These are phyloP conservation scores for Manduca sexta DNA, from an alignment of 1,140 invertebrate species.

Conservation along the genomic window DNA sequence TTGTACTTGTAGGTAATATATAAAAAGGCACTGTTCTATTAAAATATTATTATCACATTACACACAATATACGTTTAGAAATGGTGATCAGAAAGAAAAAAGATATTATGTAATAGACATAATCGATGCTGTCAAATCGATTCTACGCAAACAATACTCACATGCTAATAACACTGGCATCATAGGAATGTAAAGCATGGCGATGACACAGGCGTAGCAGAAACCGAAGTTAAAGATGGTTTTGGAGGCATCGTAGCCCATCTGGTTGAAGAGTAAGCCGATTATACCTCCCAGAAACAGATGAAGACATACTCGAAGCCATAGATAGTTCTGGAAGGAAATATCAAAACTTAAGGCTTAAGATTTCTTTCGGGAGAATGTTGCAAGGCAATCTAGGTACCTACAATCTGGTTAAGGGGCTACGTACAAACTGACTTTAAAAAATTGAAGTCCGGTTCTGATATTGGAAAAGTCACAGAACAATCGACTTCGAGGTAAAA, in stretches of 20 bases:
- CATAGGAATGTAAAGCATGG: conserved; percentile 86
- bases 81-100: too few species aligned
- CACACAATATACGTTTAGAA: too few species aligned
- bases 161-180: conserved; percentile 84
- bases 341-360: not conserved
- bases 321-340: conserved; percentile 78
- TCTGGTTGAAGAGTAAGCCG: conserved; percentile 79
- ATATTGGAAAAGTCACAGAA: too few species aligned
- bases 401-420: too few species aligned
- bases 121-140: too few species aligned
- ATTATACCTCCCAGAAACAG: conserved; percentile 81
- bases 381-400: not conserved
- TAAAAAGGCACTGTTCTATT: too few species aligned
- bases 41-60: too few species aligned
- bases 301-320: conserved; percentile 79
- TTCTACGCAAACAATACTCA: conserved; percentile 75
- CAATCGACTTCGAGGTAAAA: too few species aligned
- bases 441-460: too few species aligned
- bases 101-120: too few species aligned
- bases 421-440: too few species aligned
- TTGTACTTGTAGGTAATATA: too few species aligned
- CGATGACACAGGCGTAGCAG: conserved; percentile 84
- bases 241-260: conserved; percentile 85
- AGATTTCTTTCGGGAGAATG: not conserved
- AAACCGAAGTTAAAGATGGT: conserved; percentile 89